These are phyloP conservation scores for Didymodactylos carnosus DNA, from an alignment of 2,888 invertebrate genomes.

Conservation along the genomic window DNA sequence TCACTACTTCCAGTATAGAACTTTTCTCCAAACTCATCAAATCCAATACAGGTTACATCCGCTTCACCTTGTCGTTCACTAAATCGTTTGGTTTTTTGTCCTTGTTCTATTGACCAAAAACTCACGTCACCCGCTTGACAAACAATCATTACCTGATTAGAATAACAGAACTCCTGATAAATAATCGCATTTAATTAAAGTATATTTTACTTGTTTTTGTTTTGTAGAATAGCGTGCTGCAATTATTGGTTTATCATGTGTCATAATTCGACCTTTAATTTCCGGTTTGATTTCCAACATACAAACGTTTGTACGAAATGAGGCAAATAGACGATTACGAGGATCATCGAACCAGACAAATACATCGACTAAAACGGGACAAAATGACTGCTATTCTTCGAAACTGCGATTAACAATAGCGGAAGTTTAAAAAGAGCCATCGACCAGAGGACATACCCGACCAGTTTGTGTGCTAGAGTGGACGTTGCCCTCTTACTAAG, in stretches of 20 bases:
- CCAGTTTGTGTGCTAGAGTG: too few relatives aligned
- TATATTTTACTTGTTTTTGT: conserved; percentile 33
- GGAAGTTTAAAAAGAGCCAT: too few relatives aligned
- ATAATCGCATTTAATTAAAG: neutral
- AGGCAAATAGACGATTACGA: conserved; percentile 28
- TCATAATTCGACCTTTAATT: conserved; percentile 27
- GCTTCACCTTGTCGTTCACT: conserved; percentile 25
- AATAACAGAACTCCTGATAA: neutral
- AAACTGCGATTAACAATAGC: neutral
- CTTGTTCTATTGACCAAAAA: conserved; percentile 34
- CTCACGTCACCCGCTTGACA: conserved; percentile 29
- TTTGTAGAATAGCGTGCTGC: conserved; percentile 27
- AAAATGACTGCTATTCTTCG: neutral
- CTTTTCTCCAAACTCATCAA: conserved; percentile 27
- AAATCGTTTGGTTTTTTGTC: conserved; percentile 33
- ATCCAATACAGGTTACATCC: conserved; percentile 30
- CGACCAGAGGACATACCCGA: too few relatives aligned
- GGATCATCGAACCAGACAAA: conserved; percentile 29
- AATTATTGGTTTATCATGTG: conserved; percentile 31
- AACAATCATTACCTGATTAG: conserved; percentile 27
- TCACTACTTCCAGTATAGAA: conserved; percentile 31
- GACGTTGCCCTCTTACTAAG: too few relatives aligned
- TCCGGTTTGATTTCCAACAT: conserved; percentile 33
- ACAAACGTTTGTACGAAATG: conserved; percentile 31
- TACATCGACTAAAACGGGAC: conserved; percentile 21